These are phyloP conservation scores for Actias luna DNA, from an alignment of 2,888 invertebrate genomes.

Conservation along the genomic window DNA sequence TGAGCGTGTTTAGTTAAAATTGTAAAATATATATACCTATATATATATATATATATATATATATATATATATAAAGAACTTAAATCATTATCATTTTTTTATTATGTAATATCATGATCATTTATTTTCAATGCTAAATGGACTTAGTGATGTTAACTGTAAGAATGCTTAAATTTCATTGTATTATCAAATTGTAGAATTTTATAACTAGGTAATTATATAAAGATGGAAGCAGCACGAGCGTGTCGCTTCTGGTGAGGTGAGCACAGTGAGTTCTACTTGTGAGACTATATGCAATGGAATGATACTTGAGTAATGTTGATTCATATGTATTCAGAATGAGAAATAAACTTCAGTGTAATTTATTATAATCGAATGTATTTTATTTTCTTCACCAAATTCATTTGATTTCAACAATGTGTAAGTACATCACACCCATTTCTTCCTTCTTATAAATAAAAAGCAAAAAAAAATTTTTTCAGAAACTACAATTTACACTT, in stretches of 20 bases:
- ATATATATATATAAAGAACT: conserved; percentile 49
- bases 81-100: conserved; percentile 76
- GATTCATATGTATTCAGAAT: conserved; percentile 78
- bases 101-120: conserved; percentile 70
- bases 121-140: conserved; percentile 78
- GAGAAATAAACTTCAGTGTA: conserved; percentile 81
- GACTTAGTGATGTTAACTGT: conserved; percentile 71
- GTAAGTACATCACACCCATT: too few species aligned
- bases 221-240: conserved; percentile 26
- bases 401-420: too few species aligned
- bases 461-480: too few species aligned
- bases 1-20: conserved; percentile 76
- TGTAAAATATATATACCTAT: conserved; percentile 59
- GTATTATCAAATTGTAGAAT: conserved; percentile 74
- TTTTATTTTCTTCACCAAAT: conserved; percentile 37
- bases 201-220: conserved; percentile 72
- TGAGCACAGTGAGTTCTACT: too few species aligned
- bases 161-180: conserved; percentile 79
- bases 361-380: conserved; percentile 68
- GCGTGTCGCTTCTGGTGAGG: background rate
- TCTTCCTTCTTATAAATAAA: too few species aligned
- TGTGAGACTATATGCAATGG: conserved; percentile 37
- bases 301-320: conserved; percentile 60
- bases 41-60: conserved; percentile 46
- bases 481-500: too few species aligned